These are phyloP conservation scores for Ptychadena robeensis DNA, from an alignment of 2,797 vertebrate genomes.

Conservation along the genomic window DNA sequence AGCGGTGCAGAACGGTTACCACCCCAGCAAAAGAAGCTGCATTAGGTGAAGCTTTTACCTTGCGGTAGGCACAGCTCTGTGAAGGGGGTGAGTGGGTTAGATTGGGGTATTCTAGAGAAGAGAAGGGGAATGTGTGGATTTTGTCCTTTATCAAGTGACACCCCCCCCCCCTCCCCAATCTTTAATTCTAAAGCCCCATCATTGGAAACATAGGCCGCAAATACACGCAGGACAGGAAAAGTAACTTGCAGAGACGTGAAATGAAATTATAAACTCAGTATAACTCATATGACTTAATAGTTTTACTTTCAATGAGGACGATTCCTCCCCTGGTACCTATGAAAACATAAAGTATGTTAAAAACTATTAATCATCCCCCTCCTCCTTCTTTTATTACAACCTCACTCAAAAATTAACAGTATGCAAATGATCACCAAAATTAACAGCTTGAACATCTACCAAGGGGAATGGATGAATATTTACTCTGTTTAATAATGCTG, in stretches of 20 bases:
- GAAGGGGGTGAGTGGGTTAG: too few species aligned
- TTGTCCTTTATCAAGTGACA: too few species aligned
- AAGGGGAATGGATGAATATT: conserved; percentile 33
- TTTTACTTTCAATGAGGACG: conserved; percentile 30
- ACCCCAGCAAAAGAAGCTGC: too few species aligned
- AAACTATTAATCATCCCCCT: conserved; percentile 33
- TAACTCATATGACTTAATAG: not conserved
- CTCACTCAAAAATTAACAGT: conserved; percentile 38
- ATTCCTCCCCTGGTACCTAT: conserved; percentile 14
- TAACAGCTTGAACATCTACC: conserved; percentile 39
- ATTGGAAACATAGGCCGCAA: too few species aligned
- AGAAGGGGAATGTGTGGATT: too few species aligned
- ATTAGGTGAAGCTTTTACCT: too few species aligned
- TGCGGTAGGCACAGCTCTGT: too few species aligned
- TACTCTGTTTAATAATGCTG: conserved; percentile 38
- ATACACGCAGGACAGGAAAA: not conserved
- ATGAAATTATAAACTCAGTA: not conserved
- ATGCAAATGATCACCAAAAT: conserved; percentile 54
- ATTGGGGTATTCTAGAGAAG: too few species aligned
- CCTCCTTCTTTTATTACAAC: conserved; percentile 29
- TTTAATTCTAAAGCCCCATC: too few species aligned
- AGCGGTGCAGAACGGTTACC: too few species aligned
- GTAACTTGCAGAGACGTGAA: not conserved
- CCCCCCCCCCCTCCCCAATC: too few species aligned
- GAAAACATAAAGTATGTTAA: conserved; percentile 42